Evolutionary conservation across 2,113 vertebrate genomes (phyloP), one percentile per base, ranked within the genome.

Genomic region (Emydocephalus ijimae): DNA sequence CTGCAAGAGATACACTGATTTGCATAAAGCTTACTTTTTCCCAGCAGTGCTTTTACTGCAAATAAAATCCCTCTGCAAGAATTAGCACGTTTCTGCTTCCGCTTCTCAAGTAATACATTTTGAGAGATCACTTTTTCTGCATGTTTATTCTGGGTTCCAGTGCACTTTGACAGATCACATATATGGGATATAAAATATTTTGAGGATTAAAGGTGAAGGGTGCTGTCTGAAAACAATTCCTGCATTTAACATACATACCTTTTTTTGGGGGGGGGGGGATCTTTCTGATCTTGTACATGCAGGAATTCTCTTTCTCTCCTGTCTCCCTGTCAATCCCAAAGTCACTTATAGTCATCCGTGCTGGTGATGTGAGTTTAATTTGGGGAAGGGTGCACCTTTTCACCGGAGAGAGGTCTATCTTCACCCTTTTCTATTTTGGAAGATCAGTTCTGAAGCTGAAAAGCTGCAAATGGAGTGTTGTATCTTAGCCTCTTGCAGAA

Each of bases 381-480:
- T 81, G 69, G 69, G 69, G 52, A n/a, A 39, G 20, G 20, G n/a
- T 11, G 87, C 5, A 23, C 4, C 10, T 57, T 24, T 55, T 34
- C 9, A 10, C 54, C 2, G 18, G n/a, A 89, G 7, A 18, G 9
- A 89, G 24, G 9, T 11, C 1, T 18, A 59, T 26, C 57, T 88
- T n/a, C 29, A 43, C 12, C 3, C 24, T 48, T 9, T 26, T 64
- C 61, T n/a, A n/a, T 64, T 89, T 48, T n/a, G 61, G 4, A n/a
- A n/a, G 61, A 69, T 69, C 61, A 5, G 7, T 48, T n/a, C 29
- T 39, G 59, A 48, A 61, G 29, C 20, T 18, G 43, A 45, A 61
- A 26, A 39, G 9, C 23, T 0, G 0, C 0, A 90, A 11, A 24
- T 52, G 8, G 3, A 4, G 0, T 7, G n/a, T 0, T 0, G 23